Conservation (phyloP, 2,888 invertebrate species). For the Meteorus cinctellus region DNA sequence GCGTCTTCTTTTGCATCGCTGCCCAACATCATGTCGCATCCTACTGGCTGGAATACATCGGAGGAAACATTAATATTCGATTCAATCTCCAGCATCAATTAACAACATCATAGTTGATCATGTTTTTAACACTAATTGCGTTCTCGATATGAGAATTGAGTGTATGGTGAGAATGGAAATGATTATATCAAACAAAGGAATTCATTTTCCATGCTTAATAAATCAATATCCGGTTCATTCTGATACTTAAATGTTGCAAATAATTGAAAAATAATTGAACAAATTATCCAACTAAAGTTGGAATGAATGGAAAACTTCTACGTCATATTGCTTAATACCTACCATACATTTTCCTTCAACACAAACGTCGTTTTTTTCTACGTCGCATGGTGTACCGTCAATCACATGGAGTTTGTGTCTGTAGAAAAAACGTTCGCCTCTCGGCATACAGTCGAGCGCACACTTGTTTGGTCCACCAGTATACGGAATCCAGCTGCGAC, state of each 20-base stretch:
- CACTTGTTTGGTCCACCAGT: conserved; percentile 92
- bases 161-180: too few relatives aligned
- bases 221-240: too few relatives aligned
- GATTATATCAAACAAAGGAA: too few relatives aligned
- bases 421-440: conserved; percentile 92
- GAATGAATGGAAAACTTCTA: not conserved
- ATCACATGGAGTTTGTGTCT: conserved; percentile 86
- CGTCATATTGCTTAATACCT: conserved; percentile 61
- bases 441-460: conserved; percentile 96
- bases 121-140: not conserved
- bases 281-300: conserved; percentile 13
- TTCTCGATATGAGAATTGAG: not conserved
- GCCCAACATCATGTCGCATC: conserved; percentile 96
- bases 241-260: too few relatives aligned
- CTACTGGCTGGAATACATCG: conserved; percentile 81
- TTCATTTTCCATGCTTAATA: too few relatives aligned
- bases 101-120: not conserved
- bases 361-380: conserved; percentile 91
- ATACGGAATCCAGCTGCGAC: conserved; percentile 88
- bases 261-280: not conserved
- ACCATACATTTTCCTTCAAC: conserved; percentile 96
- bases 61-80: conserved; percentile 30
- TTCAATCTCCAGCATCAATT: not conserved
- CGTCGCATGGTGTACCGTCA: conserved; percentile 89
- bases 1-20: conserved; percentile 90